Evolutionary conservation across 2,888 invertebrate species (phyloP).

Genomic region (Elegia similella): DNA sequence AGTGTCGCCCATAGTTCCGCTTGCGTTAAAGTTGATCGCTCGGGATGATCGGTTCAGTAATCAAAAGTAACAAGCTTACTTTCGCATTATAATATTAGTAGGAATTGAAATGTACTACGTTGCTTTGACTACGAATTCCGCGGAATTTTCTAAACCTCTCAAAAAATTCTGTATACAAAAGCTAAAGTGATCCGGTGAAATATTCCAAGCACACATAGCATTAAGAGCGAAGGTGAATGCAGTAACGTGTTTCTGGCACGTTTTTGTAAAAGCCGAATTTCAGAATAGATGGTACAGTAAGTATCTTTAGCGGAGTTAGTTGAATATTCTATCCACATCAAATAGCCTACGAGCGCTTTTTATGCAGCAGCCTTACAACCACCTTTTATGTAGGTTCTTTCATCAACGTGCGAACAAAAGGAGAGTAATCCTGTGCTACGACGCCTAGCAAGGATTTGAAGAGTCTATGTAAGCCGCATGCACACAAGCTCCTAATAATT

Average conservation of each 20-base stretch:
- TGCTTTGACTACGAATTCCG: no score
- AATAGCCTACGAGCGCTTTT: slow-evolving; percentile 28
- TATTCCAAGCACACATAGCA: background rate
- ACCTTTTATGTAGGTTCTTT: slow-evolving; percentile 32
- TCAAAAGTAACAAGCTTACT: no score
- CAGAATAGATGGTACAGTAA: background rate
- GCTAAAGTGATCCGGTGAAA: background rate
- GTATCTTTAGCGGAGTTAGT: slow-evolving; percentile 17
- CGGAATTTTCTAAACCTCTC: no score
- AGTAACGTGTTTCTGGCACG: background rate
- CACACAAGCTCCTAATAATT: background rate
- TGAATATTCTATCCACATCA: slow-evolving; percentile 36
- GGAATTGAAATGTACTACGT: no score
- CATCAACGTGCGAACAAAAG: slow-evolving; percentile 34
- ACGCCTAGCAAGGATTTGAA: slow-evolving; percentile 14
- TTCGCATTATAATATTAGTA: no score
- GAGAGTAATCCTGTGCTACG: slow-evolving; percentile 31
- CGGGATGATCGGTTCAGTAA: no score
- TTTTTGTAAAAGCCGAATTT: background rate
- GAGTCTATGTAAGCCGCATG: slow-evolving; percentile 1
- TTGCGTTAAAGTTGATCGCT: no score
- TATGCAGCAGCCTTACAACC: slow-evolving; percentile 21
- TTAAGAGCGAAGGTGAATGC: background rate
- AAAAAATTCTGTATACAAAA: background rate
- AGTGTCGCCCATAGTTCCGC: no score